These are phyloP conservation scores for Sebastes nivosus DNA, from an alignment of 2,797 vertebrate genomes.

Conservation along the genomic window DNA sequence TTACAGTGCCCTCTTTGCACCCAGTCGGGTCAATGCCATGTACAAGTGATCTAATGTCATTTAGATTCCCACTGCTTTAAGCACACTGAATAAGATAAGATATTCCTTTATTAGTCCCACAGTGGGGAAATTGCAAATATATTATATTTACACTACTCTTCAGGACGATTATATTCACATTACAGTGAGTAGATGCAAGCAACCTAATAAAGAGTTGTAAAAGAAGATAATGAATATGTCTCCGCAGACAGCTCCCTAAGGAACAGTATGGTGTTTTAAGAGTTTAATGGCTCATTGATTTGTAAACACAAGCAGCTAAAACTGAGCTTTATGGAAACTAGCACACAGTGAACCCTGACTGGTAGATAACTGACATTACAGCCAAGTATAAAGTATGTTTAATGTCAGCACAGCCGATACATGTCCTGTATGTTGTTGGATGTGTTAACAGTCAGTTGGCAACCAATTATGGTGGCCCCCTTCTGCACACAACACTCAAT, in stretches of 20 bases:
- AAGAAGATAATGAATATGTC: neutral
- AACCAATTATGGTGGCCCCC: conserved; percentile 38
- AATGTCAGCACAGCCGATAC: neutral
- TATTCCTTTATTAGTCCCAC: no score
- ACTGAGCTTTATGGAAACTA: neutral
- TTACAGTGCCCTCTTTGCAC: conserved; percentile 61
- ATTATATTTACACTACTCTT: neutral
- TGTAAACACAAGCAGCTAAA: neutral
- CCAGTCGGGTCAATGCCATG: conserved; percentile 63
- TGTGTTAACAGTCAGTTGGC: conserved; percentile 29
- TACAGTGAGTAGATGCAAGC: neutral
- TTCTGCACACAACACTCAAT: conserved; percentile 62
- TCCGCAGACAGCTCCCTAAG: neutral
- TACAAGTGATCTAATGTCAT: conserved; percentile 68
- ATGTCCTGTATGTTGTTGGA: neutral
- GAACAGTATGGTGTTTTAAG: neutral
- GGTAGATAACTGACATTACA: neutral
- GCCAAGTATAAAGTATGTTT: neutral
- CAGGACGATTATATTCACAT: neutral
- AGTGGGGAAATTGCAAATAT: no score
- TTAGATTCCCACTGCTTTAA: conserved; percentile 18
- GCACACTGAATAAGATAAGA: neutral
- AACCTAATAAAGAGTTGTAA: neutral
- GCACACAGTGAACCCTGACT: neutral
- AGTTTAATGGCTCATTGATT: conserved; percentile 8